Conservation (phyloP, 2,888 invertebrate genomes). For the Scaptomyza flava region DNA sequence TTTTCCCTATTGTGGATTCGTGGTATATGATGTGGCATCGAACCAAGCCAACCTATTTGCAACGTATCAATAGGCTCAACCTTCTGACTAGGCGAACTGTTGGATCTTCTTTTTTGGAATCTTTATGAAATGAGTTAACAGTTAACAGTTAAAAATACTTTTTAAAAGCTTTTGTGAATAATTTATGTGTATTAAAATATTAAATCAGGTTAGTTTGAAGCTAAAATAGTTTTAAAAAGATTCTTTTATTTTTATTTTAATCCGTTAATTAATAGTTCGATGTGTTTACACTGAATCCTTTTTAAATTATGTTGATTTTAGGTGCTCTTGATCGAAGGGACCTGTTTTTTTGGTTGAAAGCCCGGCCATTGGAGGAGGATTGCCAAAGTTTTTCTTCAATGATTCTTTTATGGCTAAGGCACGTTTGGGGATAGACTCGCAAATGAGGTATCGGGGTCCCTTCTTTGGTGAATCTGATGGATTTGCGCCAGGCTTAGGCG, state of each 20-base stretch:
- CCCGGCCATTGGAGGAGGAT: neutral
- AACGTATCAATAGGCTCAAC: conserved; percentile 31
- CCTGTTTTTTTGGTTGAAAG: neutral
- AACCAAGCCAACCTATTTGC: conserved; percentile 29
- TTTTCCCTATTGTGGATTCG: conserved; percentile 49
- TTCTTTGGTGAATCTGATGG: neutral
- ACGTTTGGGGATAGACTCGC: neutral
- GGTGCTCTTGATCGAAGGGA: neutral
- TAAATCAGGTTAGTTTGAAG: too few relatives aligned
- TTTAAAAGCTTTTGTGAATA: too few relatives aligned
- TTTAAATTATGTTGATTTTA: neutral
- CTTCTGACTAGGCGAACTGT: neutral
- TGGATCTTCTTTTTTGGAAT: neutral
- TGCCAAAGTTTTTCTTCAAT: neutral
- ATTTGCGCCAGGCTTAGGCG: neutral
- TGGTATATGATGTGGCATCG: conserved; percentile 61
- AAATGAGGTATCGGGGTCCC: neutral
- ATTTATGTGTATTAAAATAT: too few relatives aligned
- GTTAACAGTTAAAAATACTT: too few relatives aligned
- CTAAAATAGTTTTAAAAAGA: neutral
- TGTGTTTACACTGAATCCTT: neutral
- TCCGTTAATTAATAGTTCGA: neutral
- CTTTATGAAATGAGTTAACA: too few relatives aligned
- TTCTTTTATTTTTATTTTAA: neutral
- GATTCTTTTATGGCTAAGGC: neutral